Evolutionary conservation across 2,113 vertebrate species (phyloP), one percentile per base, ranked within the genome.

Genomic region (Catharus bicknelli): DNA sequence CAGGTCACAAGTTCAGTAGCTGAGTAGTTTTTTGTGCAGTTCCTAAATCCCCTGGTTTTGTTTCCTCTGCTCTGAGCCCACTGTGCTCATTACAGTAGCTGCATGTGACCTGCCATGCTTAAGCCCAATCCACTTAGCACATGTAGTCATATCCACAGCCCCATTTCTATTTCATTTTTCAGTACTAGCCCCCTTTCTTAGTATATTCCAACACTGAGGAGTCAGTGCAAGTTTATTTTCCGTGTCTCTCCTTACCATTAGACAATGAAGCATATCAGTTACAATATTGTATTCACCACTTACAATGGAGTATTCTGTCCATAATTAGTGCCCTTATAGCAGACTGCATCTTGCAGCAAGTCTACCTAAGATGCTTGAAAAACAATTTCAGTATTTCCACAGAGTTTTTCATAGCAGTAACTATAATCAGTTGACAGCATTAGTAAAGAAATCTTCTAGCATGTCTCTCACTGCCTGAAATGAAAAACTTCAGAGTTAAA

Each of bases 121-220:
- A 59, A 63, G 13, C 21, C n/a, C 57, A 53, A 26, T 14, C 29
- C 80, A 58, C 16, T 61, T 26, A 68, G 25, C 15, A 20, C 1
- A 0, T 0, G 0, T 14, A 58, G 23, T n/a, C 45, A 20, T 1
- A 3, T 20, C 38, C 58, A 68, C 53, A 64, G 34, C 13, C 36
- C 15, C 19, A 34, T 26, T 86, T 84, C 36, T 69, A 54, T 62
- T 27, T 75, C 29, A 40, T 14, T 34, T 88, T 82, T 70, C 40
- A 59, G 13, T 32, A 40, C n/a, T 40, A 11, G 10, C 5, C 21
- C 9, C 7, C n/a, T 78, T 81, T 84, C 32, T 72, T 26, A 32
- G 7, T 57, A 8, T 59, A 67, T 64, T 84, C 36, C 40, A 68
- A 57, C 16, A 48, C 53, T 42, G 27, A 81, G 34, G 7, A 62